A percentile compares a stretch with the other conserved stretches of the same genome.
These are phyloP conservation scores for Nothoprocta perdicaria DNA, from an alignment of 2,113 vertebrate genomes.

Conservation along the genomic window DNA sequence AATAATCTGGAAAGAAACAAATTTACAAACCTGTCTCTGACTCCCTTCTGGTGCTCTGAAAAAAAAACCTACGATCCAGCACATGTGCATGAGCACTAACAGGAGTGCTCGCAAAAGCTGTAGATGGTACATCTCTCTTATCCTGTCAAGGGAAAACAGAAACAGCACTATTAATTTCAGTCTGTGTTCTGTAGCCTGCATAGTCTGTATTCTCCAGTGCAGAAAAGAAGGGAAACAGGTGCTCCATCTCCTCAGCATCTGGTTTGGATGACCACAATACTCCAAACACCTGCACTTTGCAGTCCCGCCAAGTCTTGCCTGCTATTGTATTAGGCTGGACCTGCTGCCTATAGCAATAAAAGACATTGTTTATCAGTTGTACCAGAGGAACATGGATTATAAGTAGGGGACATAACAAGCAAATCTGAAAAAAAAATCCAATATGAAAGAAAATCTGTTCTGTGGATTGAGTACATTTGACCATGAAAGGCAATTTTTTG, in stretches of 20 bases:
- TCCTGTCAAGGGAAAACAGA: slow-evolving; percentile 50
- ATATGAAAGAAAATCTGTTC: slow-evolving; percentile 40
- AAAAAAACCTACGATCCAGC: not conserved
- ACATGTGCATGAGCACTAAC: not conserved
- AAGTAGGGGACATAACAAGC: slow-evolving; percentile 69
- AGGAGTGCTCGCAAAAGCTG: slow-evolving; percentile 13
- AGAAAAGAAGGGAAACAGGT: slow-evolving; percentile 82
- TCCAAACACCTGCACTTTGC: slow-evolving; percentile 78
- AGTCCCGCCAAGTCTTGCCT: slow-evolving; percentile 72
- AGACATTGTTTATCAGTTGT: slow-evolving; percentile 76
- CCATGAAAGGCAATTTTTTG: not conserved
- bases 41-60: not conserved
- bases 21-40: not conserved
- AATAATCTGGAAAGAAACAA: slow-evolving; percentile 41
- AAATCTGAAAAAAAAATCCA: slow-evolving; percentile 28
- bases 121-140: slow-evolving; percentile 43
- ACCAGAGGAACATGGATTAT: slow-evolving; percentile 56
- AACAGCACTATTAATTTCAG: slow-evolving; percentile 4
- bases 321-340: slow-evolving; percentile 76
- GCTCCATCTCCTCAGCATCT: slow-evolving; percentile 78
- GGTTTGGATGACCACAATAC: slow-evolving; percentile 81
- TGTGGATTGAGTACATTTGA: slow-evolving; percentile 27
- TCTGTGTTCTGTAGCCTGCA: slow-evolving; percentile 5
- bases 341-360: slow-evolving; percentile 77
- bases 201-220: slow-evolving; percentile 43